Percentiles rank a stretch among this genome's conserved stretches.
Conservation (phyloP, 2,113 vertebrate species). For the Recurvirostra avosetta region DNA sequence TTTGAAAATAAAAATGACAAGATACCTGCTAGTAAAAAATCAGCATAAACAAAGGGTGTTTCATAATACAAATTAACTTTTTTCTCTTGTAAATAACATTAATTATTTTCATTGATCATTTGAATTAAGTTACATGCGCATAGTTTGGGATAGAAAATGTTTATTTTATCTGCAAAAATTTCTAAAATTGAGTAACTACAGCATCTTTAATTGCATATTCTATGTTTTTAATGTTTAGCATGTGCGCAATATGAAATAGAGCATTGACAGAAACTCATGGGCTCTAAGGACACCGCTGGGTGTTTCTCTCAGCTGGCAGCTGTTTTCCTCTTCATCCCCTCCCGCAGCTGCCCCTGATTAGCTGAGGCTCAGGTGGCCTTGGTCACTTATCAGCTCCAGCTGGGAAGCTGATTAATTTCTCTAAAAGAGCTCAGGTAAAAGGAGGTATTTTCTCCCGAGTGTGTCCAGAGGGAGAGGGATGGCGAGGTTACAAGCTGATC, state of each 20-base stretch:
- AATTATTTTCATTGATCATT: background rate
- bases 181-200: background rate
- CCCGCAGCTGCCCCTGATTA: background rate
- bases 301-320: background rate
- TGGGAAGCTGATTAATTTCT: background rate
- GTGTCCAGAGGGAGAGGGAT: accelerated
- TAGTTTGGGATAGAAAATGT: background rate
- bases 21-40: background rate
- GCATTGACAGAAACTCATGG: accelerated
- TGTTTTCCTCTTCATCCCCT: background rate
- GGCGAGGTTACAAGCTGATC: background rate
- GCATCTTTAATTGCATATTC: background rate
- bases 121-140: background rate
- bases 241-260: background rate
- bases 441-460: background rate
- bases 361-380: background rate
- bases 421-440: background rate
- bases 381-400: background rate
- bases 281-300: background rate
- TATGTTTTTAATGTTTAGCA: background rate
- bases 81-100: background rate
- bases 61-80: background rate
- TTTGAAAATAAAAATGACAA: background rate
- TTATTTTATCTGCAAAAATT: background rate
- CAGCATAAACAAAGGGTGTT: background rate